Percentiles rank a stretch among this genome's conserved stretches.
Evolutionary conservation across 2,888 invertebrate species (phyloP).

Genomic region (Andrena fulva): DNA sequence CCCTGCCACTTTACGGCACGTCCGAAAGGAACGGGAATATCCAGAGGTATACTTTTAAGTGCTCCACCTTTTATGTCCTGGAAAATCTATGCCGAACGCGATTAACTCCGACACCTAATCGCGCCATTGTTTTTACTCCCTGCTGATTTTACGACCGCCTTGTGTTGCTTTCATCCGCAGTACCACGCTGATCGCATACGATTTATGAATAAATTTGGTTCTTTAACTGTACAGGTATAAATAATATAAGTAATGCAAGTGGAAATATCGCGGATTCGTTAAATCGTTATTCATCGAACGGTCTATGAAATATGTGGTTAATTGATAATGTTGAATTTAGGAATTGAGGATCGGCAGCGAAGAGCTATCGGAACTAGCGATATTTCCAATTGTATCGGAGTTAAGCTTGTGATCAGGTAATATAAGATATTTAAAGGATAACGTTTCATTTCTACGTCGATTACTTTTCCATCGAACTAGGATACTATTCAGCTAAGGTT

Average conservation of each 20-base stretch:
- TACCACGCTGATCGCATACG: slow-evolving; percentile 48
- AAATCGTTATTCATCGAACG: slow-evolving; percentile 30
- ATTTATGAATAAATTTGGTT: slow-evolving; percentile 48
- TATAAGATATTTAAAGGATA: slow-evolving; percentile 49
- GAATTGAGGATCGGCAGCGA: slow-evolving; percentile 3
- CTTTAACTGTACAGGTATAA: slow-evolving; percentile 61
- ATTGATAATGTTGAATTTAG: slow-evolving; percentile 33
- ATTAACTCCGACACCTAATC: not conserved
- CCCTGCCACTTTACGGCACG: too few species aligned
- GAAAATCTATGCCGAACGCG: not conserved
- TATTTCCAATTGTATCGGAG: slow-evolving; percentile 58
- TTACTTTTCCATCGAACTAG: slow-evolving; percentile 45
- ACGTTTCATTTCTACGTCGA: slow-evolving; percentile 32
- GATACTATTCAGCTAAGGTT: slow-evolving; percentile 41
- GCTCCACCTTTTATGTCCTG: too few species aligned
- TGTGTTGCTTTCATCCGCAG: not conserved
- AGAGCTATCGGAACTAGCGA: slow-evolving; percentile 23
- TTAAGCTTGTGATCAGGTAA: slow-evolving; percentile 68
- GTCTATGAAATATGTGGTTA: slow-evolving; percentile 16
- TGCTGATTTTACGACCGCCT: not conserved
- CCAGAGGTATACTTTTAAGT: too few species aligned
- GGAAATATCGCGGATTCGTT: slow-evolving; percentile 52
- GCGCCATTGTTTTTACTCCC: not conserved
- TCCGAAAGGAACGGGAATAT: too few species aligned
- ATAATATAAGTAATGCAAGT: slow-evolving; percentile 44